These are phyloP conservation scores for Proteles cristata DNA, from an alignment of 2,113 vertebrate genomes.

Conservation along the genomic window DNA sequence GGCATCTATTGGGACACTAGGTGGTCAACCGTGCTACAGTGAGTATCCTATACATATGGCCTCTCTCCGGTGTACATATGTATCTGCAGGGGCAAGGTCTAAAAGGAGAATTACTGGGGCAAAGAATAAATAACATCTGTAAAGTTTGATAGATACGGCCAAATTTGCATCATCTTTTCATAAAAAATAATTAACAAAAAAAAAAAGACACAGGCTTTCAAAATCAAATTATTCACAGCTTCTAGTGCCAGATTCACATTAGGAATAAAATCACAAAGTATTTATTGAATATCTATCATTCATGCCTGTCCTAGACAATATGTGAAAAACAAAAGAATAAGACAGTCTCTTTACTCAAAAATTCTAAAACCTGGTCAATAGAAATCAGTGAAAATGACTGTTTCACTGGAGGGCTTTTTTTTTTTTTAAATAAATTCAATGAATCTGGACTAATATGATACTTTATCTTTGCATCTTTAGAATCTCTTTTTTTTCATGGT, in stretches of 20 bases:
- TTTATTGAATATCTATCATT: neutral
- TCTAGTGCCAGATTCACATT: neutral
- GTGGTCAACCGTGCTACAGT: neutral
- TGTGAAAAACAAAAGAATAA: neutral
- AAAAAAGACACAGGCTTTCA: neutral
- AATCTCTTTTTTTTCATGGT: neutral
- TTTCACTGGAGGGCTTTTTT: neutral
- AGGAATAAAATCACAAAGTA: neutral
- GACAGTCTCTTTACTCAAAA: neutral
- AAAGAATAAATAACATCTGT: neutral
- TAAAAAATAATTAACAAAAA: neutral
- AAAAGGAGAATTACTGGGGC: neutral
- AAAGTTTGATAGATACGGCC: neutral
- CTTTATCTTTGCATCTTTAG: conserved; percentile 12
- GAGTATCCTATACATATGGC: neutral
- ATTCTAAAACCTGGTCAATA: neutral
- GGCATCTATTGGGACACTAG: neutral
- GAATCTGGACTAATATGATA: neutral
- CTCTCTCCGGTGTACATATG: neutral
- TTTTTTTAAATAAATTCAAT: neutral
- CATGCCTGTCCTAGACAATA: neutral
- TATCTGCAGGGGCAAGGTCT: neutral
- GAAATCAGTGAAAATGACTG: neutral
- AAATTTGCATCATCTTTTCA: neutral
- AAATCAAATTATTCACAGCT: neutral